phyloP scores from a whole-genome alignment of 2,797 vertebrate species.

The Takifugu ocellatus region DNA sequence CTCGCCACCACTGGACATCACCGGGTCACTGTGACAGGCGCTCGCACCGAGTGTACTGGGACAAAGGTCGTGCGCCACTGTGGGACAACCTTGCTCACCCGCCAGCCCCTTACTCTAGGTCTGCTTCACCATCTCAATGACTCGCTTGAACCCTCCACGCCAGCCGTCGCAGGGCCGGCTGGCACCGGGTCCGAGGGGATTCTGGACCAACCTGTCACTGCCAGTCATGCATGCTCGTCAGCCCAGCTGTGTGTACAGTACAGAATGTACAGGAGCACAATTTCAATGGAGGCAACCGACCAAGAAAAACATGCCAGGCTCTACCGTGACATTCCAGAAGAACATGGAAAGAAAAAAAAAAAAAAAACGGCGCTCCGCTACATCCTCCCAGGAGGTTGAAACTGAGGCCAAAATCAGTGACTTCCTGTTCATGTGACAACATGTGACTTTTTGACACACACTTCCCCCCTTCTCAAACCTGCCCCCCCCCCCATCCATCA shows the following conservation, averaged over 20 bases:
- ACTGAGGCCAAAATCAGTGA: constrained; percentile 3
- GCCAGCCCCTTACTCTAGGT: constrained; percentile 12
- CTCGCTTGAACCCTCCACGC: neutral
- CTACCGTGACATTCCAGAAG: too few species aligned
- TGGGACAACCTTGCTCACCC: constrained; percentile 8
- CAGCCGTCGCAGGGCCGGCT: neutral
- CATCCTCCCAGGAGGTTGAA: neutral
- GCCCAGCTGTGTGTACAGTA: constrained; percentile 29
- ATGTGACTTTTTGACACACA: neutral
- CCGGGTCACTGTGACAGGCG: constrained; percentile 36
- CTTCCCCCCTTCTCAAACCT: too few species aligned
- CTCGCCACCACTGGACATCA: constrained; percentile 19
- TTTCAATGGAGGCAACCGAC: neutral
- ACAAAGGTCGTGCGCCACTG: constrained; percentile 54
- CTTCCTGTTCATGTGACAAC: neutral
- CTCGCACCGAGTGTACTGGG: constrained; percentile 56
- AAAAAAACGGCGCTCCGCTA: too few species aligned
- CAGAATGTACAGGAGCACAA: constrained; percentile 36
- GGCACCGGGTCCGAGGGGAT: constrained; percentile 8
- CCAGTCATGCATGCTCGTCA: constrained; percentile 23
- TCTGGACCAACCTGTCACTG: constrained; percentile 21
- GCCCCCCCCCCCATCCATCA: neutral
- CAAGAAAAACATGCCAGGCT: neutral
- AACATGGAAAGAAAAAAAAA: too few species aligned
- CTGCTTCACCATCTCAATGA: neutral